phyloP scores from a whole-genome alignment of 1,140 invertebrate genomes.

The Drosophila ambigua region DNA sequence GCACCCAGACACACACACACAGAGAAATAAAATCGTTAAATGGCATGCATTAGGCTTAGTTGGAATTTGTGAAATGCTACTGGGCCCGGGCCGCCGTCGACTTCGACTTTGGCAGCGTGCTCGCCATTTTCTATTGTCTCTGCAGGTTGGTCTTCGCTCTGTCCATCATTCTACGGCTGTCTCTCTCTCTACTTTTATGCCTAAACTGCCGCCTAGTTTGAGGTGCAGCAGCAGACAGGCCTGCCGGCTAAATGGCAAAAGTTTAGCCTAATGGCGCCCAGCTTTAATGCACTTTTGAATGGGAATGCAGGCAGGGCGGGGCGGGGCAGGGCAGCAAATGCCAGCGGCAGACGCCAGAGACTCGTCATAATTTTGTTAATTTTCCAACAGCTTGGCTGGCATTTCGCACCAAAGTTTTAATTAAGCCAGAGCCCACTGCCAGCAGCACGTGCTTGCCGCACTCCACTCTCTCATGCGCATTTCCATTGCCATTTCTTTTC shows the following conservation, averaged over 20 bases:
- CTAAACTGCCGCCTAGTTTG: conserved; percentile 38
- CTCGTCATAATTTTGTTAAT: conserved; percentile 67
- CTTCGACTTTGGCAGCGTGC: background rate
- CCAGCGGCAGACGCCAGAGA: conserved; percentile 25
- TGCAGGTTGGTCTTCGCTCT: background rate
- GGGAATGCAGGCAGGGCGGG: background rate
- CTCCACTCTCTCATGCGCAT: background rate
- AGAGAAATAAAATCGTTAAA: conserved; percentile 29
- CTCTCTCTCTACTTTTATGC: background rate
- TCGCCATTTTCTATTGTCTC: background rate
- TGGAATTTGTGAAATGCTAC: conserved; percentile 47
- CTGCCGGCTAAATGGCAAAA: conserved; percentile 47
- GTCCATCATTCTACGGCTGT: background rate
- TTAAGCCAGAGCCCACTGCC: conserved; percentile 52
- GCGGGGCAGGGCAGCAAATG: background rate
- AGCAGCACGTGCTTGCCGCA: conserved; percentile 23
- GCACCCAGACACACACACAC: conserved; percentile 21
- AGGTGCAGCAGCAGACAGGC: conserved; percentile 5
- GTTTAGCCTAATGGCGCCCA: conserved; percentile 66
- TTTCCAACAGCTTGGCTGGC: conserved; percentile 70
- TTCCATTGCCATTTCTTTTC: conserved; percentile 26
- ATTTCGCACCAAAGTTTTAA: conserved; percentile 75
- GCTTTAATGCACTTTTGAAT: conserved; percentile 63
- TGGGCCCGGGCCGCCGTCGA: background rate
- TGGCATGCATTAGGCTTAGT: conserved; percentile 56